phyloP scores from a whole-genome alignment of 1,140 invertebrate species.

The Nasonia vitripennis region DNA sequence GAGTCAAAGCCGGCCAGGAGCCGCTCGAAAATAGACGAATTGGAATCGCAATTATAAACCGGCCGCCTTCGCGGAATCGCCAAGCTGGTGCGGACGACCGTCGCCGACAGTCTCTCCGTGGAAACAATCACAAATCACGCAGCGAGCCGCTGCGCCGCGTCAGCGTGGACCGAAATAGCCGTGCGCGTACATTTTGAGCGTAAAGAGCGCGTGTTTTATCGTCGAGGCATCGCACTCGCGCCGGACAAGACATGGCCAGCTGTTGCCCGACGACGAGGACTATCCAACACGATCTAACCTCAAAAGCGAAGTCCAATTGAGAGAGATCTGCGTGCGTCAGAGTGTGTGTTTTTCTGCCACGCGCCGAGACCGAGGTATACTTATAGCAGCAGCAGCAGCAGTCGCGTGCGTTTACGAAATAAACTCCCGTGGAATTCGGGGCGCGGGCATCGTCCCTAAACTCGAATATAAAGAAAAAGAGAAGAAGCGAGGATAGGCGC shows the following conservation, averaged over 20 bases:
- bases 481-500: not conserved
- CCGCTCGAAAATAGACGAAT: constrained; percentile 34
- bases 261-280: not conserved
- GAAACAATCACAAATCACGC: constrained; percentile 47
- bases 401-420: constrained; percentile 18
- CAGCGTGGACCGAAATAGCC: not conserved
- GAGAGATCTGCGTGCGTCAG: too few relatives aligned
- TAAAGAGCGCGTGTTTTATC: not conserved
- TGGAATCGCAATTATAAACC: constrained; percentile 37
- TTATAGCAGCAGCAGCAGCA: not conserved
- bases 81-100: not conserved
- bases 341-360: not conserved
- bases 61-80: constrained; percentile 30
- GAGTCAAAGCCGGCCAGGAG: not conserved
- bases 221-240: not conserved
- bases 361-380: not conserved
- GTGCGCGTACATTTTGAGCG: too few relatives aligned
- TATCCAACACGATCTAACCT: not conserved
- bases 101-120: constrained; percentile 18
- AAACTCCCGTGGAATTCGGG: constrained; percentile 12
- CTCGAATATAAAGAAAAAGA: constrained; percentile 7
- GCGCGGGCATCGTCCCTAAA: constrained; percentile 9
- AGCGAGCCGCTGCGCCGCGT: not conserved
- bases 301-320: not conserved
- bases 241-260: not conserved